Evolutionary conservation across 2,888 invertebrate genomes (phyloP), one percentile per base, ranked within the genome.

Genomic region (Philhelius pedissequus): DNA sequence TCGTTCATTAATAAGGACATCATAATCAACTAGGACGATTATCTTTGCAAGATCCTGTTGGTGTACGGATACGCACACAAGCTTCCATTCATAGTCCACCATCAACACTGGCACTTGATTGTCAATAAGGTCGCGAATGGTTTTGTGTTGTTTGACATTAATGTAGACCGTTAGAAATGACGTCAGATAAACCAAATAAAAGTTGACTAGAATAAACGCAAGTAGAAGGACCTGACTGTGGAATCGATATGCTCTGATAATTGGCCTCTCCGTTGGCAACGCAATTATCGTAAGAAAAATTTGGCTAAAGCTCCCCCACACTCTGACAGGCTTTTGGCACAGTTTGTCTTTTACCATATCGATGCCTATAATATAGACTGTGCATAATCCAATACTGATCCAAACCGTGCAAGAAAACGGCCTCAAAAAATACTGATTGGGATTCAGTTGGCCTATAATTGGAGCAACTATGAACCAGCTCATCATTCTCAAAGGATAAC

Each of bases 91-190:
- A 27, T 64, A 64, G 4, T 64, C 48, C 2, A 64, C 32, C 64
- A 64, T 32, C 22, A 64, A 0, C 8, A 64, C 45, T 48, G 30
- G 48, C 13, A 48, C 45, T 48, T 64, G 7, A 32, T 48, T 48
- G 0, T 64, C 64, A 20, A 64, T 35, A 2, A 64, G 48, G 6
- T 64, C 64, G 9, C 7, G 13, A 20, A 64, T 11, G 0, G 64
- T 48, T 3, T 32, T 32, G n/a, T 48, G 32, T 11, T 64, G 64
- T 22, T 48, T 48, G 20, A 64, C 48, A 1, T 64, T 8, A 4
- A 64, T 64, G 11, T 22, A 48, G 13, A 64, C 48, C 3, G 64
- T 64, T 9, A 64, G 30, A 48, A 64, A 64, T 9, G 64, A 64
- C 11, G 45, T 64, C 9, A 64, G 15, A 48, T 48, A 15, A 8